A percentile compares a stretch with the other conserved stretches of the same genome.
phyloP scores from a whole-genome alignment of 1,140 invertebrate species.

The Vollenhovia emeryi region DNA sequence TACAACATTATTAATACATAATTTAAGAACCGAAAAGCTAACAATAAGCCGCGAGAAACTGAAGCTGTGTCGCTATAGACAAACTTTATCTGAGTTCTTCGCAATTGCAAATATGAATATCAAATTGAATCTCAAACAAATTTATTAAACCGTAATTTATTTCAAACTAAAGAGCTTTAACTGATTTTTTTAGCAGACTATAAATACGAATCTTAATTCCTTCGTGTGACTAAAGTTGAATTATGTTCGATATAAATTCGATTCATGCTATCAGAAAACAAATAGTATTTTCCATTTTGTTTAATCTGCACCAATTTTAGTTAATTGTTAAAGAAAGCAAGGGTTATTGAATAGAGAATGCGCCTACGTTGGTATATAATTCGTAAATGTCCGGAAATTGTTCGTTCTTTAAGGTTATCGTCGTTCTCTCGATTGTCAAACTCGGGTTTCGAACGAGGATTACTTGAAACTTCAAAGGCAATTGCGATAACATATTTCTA shows the following conservation, averaged over 20 bases:
- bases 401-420: conserved; percentile 62
- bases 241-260: not conserved
- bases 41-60: not conserved
- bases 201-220: not conserved
- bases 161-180: not conserved
- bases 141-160: not conserved
- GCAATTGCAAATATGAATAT: not conserved
- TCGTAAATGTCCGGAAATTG: conserved; percentile 53
- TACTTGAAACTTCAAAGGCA: conserved; percentile 49
- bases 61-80: too few species aligned
- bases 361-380: conserved; percentile 60
- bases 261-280: not conserved
- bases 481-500: conserved; percentile 34
- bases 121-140: not conserved
- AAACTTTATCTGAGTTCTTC: not conserved
- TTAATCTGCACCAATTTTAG: not conserved
- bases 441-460: conserved; percentile 71
- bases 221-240: not conserved
- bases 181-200: not conserved
- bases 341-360: not conserved
- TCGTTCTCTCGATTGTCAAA: conserved; percentile 40
- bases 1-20: not conserved
- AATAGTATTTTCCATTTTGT: not conserved
- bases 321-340: not conserved
- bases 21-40: not conserved